phyloP scores from a whole-genome alignment of 2,888 invertebrate species.

The Rhagonycha fulva region DNA sequence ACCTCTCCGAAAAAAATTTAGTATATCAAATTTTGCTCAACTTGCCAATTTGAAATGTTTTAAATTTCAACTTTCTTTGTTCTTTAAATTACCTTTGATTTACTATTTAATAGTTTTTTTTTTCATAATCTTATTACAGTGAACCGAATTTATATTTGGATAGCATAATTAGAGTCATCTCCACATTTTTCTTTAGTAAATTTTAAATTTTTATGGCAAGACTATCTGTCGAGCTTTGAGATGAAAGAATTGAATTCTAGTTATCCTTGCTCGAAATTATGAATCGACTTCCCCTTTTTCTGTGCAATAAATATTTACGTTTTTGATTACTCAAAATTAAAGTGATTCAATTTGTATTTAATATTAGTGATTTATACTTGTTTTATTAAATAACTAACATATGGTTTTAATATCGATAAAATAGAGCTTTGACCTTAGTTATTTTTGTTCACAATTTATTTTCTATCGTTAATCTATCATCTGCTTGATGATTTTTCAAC shows the following conservation, averaged over 20 bases:
- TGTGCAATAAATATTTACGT: background rate
- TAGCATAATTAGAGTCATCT: background rate
- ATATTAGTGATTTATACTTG: constrained; percentile 1
- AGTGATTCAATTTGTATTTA: background rate
- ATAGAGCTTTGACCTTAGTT: constrained; percentile 26
- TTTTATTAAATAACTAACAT: constrained; percentile 11
- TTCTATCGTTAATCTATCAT: constrained; percentile 26
- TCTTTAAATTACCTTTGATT: background rate
- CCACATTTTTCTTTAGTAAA: background rate
- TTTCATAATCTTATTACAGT: background rate
- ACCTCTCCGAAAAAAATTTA: background rate
- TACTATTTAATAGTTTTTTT: background rate
- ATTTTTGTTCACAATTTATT: constrained; percentile 21
- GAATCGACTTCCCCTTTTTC: background rate
- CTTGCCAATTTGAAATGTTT: background rate
- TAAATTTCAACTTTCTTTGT: background rate
- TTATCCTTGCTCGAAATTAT: background rate
- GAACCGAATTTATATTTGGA: background rate
- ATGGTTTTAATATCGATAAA: constrained; percentile 21
- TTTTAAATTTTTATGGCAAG: background rate
- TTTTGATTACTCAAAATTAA: background rate
- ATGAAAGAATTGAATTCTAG: background rate
- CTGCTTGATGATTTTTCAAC: constrained; percentile 7
- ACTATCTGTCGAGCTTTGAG: background rate
- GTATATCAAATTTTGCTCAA: background rate